These are phyloP conservation scores for Chaitophorus viminalis DNA, from an alignment of 2,888 invertebrate species.

Conservation along the genomic window DNA sequence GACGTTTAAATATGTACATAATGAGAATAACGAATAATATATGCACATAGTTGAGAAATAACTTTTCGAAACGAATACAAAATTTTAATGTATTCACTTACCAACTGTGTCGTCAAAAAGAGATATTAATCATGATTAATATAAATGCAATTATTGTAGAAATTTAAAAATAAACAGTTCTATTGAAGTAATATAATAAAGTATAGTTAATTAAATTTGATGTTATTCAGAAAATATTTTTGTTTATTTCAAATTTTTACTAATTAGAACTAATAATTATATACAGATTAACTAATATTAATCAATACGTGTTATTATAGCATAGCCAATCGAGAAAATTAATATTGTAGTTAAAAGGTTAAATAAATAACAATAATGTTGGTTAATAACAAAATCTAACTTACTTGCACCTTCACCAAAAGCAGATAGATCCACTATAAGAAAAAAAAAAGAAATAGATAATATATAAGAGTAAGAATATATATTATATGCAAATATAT, in stretches of 20 bases:
- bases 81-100: not conserved
- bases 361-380: not conserved
- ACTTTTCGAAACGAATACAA: constrained; percentile 16
- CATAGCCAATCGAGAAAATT: constrained; percentile 17
- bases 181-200: constrained; percentile 24
- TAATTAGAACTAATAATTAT: not conserved
- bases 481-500: not conserved
- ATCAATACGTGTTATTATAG: not conserved
- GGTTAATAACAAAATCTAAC: constrained; percentile 40
- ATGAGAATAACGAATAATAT: constrained; percentile 7
- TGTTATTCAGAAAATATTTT: not conserved
- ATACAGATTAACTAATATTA: not conserved
- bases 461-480: constrained; percentile 23
- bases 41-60: not conserved
- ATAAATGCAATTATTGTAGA: too few relatives aligned
- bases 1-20: constrained; percentile 23
- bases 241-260: not conserved
- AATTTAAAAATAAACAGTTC: not conserved
- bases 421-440: constrained; percentile 53
- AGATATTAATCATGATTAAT: not conserved
- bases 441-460: constrained; percentile 49
- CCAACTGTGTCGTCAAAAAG: not conserved
- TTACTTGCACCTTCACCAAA: constrained; percentile 62
- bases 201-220: constrained; percentile 4
- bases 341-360: not conserved